Evolutionary conservation across 1,140 invertebrate genomes (phyloP), one percentile per base, ranked within the genome.

Genomic region (Ectropis grisescens): DNA sequence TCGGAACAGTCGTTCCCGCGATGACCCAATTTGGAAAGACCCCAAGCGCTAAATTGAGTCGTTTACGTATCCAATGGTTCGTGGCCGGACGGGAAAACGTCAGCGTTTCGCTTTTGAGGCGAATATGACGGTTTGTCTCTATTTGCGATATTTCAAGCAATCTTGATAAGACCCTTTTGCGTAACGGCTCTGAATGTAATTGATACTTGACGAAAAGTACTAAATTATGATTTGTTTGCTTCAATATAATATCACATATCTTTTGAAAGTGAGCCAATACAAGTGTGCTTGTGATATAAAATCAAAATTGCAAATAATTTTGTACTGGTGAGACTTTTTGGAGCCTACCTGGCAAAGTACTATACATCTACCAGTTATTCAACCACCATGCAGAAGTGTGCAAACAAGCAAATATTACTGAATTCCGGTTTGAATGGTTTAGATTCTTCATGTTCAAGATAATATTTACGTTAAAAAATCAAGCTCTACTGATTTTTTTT

Each of bases 11-110:
- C 33, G 26, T 37, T 26, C 22, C 14, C 19, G 23, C 11, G 35
- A 38, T 37, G 54, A 52, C 49, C 55, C 48, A 58, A 53, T 55
- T 65, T 57, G 24, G 37, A 44, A 32, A 29, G 33, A 36, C 33
- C 37, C 35, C 24, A 51, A 35, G 48, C 47, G 40, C 35, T 31
- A 53, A 61, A 65, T 58, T 42, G 47, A 27, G 29, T 46, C 39
- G 37, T 53, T 57, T 38, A 52, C 43, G 27, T 29, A 49, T 37
- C 25, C 30, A 43, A 47, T 13, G 25, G 9, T 27, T 28, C 23
- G 34, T 44, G 40, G 24, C 7, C 13, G 27, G 41, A 22, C 23
- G 14, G 25, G 31, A 41, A 37, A 33, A 28, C 22, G 30, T 44
- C 19, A 4, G 9, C 19, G 4, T 5, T 9, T 22, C 9, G 9